Conservation (phyloP, 2,888 invertebrate species). For the Chelonus formosanus region DNA sequence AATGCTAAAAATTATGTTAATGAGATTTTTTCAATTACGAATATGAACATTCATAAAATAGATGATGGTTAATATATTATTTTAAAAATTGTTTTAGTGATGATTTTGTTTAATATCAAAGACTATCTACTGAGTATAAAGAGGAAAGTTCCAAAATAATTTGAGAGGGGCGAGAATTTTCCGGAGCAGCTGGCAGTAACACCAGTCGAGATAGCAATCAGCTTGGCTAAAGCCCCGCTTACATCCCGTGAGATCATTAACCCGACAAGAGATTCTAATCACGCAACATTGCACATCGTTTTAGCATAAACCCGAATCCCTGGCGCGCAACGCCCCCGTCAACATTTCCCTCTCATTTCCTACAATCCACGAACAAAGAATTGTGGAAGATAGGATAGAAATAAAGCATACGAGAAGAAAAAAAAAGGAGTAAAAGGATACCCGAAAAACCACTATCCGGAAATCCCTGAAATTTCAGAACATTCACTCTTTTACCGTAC, state of each 20-base stretch:
- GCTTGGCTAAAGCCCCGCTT: conserved; percentile 29
- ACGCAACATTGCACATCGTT: conserved; percentile 38
- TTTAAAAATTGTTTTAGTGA: too few species aligned
- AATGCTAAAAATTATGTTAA: too few species aligned
- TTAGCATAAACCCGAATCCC: conserved; percentile 32
- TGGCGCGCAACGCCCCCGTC: conserved; percentile 22
- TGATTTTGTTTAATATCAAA: background rate
- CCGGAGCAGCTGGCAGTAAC: conserved; percentile 31
- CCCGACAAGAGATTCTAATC: conserved; percentile 38
- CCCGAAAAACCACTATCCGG: conserved; percentile 12
- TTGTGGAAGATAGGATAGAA: background rate
- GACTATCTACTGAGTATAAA: background rate
- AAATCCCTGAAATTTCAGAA: conserved; percentile 22
- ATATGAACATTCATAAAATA: too few species aligned
- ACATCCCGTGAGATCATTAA: conserved; percentile 36
- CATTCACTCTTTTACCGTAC: conserved; percentile 3
- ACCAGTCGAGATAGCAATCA: conserved; percentile 33
- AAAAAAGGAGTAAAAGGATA: background rate
- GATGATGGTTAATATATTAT: too few species aligned
- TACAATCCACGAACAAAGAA: conserved; percentile 1
- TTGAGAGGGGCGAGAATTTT: conserved; percentile 14
- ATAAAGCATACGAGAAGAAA: background rate
- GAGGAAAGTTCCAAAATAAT: conserved; percentile 5
- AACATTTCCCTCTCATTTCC: conserved; percentile 30
- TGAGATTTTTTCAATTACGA: too few species aligned